These are phyloP conservation scores for Chascanopsetta lugubris DNA, from an alignment of 2,113 vertebrate genomes.

Conservation along the genomic window DNA sequence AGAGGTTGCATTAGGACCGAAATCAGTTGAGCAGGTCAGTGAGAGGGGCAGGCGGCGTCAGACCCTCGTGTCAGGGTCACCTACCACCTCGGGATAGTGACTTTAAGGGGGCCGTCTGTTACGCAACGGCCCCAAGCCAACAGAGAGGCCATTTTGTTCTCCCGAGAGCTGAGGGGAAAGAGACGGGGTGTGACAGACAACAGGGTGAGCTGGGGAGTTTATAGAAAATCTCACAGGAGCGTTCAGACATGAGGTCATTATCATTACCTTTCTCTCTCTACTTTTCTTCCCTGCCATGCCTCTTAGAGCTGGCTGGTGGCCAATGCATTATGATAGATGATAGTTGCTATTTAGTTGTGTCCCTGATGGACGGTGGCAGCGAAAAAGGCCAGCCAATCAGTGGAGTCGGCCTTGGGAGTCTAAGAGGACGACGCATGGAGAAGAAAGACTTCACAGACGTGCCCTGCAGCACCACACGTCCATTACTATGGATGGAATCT, in stretches of 20 bases:
- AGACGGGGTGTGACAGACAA: conserved; percentile 45
- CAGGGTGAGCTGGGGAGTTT: conserved; percentile 34
- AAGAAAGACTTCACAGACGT: conserved; percentile 15
- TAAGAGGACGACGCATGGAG: conserved; percentile 32
- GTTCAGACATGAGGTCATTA: conserved; percentile 63
- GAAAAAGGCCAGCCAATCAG: conserved; percentile 53
- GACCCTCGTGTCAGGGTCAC: conserved; percentile 55
- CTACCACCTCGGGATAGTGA: conserved; percentile 37
- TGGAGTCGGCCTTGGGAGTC: conserved; percentile 42
- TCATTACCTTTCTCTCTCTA: conserved; percentile 49
- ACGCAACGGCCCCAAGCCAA: conserved; percentile 37
- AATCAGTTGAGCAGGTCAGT: conserved; percentile 46
- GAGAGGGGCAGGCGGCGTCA: conserved; percentile 35
- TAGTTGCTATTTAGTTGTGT: conserved; percentile 61
- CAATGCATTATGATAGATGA: conserved; percentile 58
- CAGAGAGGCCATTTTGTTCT: conserved; percentile 15
- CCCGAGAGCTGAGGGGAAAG: conserved; percentile 21
- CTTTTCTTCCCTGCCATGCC: conserved; percentile 9
- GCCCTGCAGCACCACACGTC: conserved; percentile 25
- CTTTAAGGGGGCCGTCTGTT: conserved; percentile 65
- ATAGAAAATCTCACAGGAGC: conserved; percentile 47
- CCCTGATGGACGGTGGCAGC: conserved; percentile 52
- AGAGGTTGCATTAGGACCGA: conserved; percentile 44
- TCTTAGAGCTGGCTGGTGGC: conserved; percentile 36
- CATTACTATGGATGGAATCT: conserved; percentile 40